These are phyloP conservation scores for Caenorhabditis wallacei DNA, from an alignment of 2,888 invertebrate genomes.

Conservation along the genomic window DNA sequence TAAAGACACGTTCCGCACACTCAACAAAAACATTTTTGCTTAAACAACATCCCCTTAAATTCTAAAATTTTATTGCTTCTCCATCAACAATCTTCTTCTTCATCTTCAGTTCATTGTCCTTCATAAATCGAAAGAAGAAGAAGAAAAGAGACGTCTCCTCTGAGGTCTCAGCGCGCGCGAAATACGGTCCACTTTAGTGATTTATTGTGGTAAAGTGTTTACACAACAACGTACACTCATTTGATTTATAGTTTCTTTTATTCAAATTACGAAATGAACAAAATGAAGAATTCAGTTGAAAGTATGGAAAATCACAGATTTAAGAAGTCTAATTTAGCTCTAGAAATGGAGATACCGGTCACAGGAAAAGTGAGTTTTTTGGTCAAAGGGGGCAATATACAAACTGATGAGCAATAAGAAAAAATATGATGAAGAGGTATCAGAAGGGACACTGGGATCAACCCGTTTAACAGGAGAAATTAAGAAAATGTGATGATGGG, in stretches of 20 bases:
- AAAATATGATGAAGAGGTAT: slow-evolving; percentile 9
- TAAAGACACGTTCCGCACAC: no score
- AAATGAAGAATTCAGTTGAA: slow-evolving; percentile 6
- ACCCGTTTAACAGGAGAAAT: slow-evolving; percentile 5
- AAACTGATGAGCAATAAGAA: background rate
- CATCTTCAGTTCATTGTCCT: slow-evolving; percentile 19
- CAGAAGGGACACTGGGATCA: slow-evolving; percentile 41
- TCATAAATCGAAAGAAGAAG: slow-evolving; percentile 18
- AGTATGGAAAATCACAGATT: slow-evolving; percentile 41
- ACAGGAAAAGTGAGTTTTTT: slow-evolving; percentile 1
- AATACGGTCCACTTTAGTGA: slow-evolving; percentile 67
- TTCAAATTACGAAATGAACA: slow-evolving; percentile 52
- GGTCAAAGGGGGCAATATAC: slow-evolving; percentile 9
- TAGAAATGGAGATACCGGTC: slow-evolving; percentile 30
- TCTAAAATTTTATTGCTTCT: slow-evolving; percentile 2
- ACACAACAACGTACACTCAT: slow-evolving; percentile 64
- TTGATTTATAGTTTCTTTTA: slow-evolving; percentile 62
- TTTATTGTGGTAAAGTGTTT: slow-evolving; percentile 69
- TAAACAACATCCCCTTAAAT: background rate
- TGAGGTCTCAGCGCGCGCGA: slow-evolving; percentile 46
- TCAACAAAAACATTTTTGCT: no score
- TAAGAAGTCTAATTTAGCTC: slow-evolving; percentile 27
- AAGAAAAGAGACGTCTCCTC: background rate
- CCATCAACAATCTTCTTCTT: slow-evolving; percentile 4
- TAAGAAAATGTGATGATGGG: slow-evolving; percentile 50